Evolutionary conservation across 1,140 invertebrate species (phyloP), one percentile per base, ranked within the genome.

Genomic region (Listronotus bonariensis): DNA sequence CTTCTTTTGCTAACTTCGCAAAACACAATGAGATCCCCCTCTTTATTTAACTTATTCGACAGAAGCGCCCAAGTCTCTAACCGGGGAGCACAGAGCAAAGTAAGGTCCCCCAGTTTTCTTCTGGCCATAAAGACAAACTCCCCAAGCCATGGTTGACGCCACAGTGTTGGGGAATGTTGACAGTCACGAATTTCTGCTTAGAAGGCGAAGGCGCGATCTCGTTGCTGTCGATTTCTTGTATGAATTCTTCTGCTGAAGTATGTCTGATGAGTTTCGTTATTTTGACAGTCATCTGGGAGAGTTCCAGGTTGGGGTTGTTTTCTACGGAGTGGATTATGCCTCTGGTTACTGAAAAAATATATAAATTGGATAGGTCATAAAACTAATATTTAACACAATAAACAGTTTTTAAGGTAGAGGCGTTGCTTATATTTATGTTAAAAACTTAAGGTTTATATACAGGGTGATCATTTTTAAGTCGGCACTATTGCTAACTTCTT

Each of bases 91-190:
- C 92, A 93, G 0, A 84, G 82, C 14, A 93, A 76, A 1, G 84
- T 80, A n/a, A 89, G 79, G 36, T 88, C 83, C 3, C 89, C 90
- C 9, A 93, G 81, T 65, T 87, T 82, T 59, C 88, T 81, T 56
- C 87, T 82, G 11, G 90, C 91, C 83, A 92, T 90, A 76, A 93
- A 87, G 34, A 93, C 82, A 80, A 92, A 92, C 78, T 91, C 87
- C 0, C 90, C 90, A 82, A 79, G 7, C 90, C 90, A 26, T 86
- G 83, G 32, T 82, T 79, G 14, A 89, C 88, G 7, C 87, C 88
- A 74, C 91, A 93, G 52, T 83, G 82, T 10, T 84, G 80, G 0
- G 87, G 82, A 34, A 90, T 84, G 41, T 87, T 82, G 3, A 88
- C 73, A 1, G 53, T 65, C 0, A 78, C 72, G 77, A 82, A 78